Evolutionary conservation across 2,888 invertebrate species (phyloP).

Genomic region (Odontomyia ornata): DNA sequence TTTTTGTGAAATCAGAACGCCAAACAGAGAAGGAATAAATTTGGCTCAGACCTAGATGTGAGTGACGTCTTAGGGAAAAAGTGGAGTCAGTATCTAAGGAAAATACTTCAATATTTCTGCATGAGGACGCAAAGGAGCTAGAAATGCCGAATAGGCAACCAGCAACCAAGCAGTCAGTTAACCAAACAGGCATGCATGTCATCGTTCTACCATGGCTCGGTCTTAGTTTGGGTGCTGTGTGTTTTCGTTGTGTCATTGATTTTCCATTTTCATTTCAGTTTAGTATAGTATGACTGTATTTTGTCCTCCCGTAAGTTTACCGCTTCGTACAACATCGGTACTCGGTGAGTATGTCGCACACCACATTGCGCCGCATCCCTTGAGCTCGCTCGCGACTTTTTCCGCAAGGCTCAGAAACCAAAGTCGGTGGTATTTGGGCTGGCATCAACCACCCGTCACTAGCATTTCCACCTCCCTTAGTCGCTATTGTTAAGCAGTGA

Average conservation of each 20-base stretch:
- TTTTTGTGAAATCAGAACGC: conserved; percentile 19
- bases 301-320: neutral
- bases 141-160: conserved; percentile 22
- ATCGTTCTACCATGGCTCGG: neutral
- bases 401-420: conserved; percentile 24
- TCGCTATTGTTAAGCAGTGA: neutral
- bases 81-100: neutral
- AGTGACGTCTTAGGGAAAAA: neutral
- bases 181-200: neutral
- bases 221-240: conserved; percentile 11
- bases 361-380: neutral
- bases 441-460: neutral
- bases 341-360: conserved; percentile 33
- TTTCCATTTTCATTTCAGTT: conserved; percentile 53
- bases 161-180: too few species aligned
- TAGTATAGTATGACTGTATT: conserved; percentile 43
- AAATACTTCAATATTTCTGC: conserved; percentile 18
- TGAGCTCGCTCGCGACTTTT: conserved; percentile 12
- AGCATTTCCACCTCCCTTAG: neutral
- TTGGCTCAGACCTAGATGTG: neutral
- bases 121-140: neutral
- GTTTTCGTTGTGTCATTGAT: conserved; percentile 50
- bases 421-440: neutral
- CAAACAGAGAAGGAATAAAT: conserved; percentile 14
- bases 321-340: conserved; percentile 3